These are phyloP conservation scores for Aphaenogaster ashmeadi DNA, from an alignment of 1,140 invertebrate genomes.

Conservation along the genomic window DNA sequence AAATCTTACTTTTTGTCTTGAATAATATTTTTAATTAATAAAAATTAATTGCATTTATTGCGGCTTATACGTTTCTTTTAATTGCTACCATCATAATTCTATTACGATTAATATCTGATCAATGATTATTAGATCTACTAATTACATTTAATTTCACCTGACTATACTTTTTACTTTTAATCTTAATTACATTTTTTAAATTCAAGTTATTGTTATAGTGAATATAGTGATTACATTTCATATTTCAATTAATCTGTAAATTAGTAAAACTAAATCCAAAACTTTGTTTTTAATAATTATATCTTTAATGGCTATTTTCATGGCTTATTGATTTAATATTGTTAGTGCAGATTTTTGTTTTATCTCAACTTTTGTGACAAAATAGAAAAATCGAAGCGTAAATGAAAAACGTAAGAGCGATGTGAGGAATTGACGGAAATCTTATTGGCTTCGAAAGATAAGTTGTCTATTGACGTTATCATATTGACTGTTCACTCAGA, in stretches of 20 bases:
- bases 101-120: neutral
- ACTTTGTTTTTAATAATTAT: neutral
- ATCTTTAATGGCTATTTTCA: neutral
- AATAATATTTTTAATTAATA: constrained; percentile 22
- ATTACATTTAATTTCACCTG: neutral
- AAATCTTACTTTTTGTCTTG: neutral
- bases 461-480: constrained; percentile 1
- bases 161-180: neutral
- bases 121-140: neutral
- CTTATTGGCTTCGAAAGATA: constrained; percentile 13
- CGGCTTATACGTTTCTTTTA: neutral
- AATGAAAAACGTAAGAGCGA: neutral
- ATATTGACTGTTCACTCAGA: neutral
- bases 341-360: neutral
- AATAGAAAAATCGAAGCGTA: neutral
- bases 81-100: neutral
- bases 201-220: neutral
- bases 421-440: constrained; percentile 26
- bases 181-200: constrained; percentile 1
- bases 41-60: neutral
- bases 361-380: neutral
- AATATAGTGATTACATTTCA: neutral
- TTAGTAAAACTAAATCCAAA: neutral
- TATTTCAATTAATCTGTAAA: constrained; percentile 2
- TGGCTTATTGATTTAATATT: neutral